Conservation (phyloP, 37 sponge, comb jelly and placozoan species). For the Cliona cf. orientalis region DNA sequence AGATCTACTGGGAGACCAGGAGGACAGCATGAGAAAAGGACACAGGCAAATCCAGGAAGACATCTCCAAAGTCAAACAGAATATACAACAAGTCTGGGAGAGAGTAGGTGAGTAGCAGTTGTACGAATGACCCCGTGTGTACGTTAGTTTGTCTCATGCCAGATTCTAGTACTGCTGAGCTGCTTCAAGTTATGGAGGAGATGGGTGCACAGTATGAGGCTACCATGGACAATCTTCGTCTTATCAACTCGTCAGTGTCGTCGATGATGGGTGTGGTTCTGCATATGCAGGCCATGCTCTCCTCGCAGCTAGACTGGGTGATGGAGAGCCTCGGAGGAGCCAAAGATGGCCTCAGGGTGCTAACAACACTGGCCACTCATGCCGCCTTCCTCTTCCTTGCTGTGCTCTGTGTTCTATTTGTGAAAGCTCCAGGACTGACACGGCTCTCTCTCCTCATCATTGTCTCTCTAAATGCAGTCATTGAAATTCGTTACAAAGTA, state of each 20-base stretch:
- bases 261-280: slow-evolving; percentile 37
- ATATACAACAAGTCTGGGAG: slow-evolving; percentile 73
- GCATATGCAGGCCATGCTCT: slow-evolving; percentile 36
- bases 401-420: slow-evolving; percentile 45
- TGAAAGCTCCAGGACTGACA: slow-evolving; percentile 39
- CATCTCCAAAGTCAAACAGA: slow-evolving; percentile 39
- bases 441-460: slow-evolving; percentile 37
- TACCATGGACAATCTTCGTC: slow-evolving; percentile 57
- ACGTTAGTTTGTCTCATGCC: neutral
- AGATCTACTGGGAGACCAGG: slow-evolving; percentile 34
- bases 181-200: slow-evolving; percentile 22
- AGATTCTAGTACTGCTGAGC: slow-evolving; percentile 51
- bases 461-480: slow-evolving; percentile 36
- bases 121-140: neutral
- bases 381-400: slow-evolving; percentile 55
- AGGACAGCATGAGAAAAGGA: slow-evolving; percentile 4
- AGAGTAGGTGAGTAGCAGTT: slow-evolving; percentile 57
- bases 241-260: slow-evolving; percentile 54
- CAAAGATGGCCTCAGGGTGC: slow-evolving; percentile 25
- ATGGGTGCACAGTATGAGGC: slow-evolving; percentile 55
- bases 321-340: slow-evolving; percentile 63
- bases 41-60: slow-evolving; percentile 50
- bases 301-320: slow-evolving; percentile 63
- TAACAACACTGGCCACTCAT: slow-evolving; percentile 31
- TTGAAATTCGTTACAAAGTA: slow-evolving; percentile 13